phyloP scores from a whole-genome alignment of 2,797 vertebrate genomes.

The Muscicapa comitata region DNA sequence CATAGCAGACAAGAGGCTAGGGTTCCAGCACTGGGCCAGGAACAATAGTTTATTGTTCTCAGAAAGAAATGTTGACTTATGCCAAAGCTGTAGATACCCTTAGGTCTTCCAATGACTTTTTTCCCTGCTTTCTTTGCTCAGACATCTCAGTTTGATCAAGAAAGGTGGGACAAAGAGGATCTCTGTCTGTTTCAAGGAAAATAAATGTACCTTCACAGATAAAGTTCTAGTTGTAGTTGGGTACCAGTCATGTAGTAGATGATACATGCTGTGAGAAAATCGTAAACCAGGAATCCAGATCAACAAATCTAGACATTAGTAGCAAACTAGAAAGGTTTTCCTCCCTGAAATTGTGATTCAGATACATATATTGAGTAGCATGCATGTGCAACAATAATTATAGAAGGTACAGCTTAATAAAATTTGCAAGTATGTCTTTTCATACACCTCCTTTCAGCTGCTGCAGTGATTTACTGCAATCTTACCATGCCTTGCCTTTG shows the following conservation, averaged over 20 bases:
- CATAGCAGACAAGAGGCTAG: neutral
- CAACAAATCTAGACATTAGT: neutral
- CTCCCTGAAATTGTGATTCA: neutral
- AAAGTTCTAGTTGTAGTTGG: neutral
- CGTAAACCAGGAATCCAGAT: neutral
- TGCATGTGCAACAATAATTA: neutral
- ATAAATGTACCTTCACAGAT: neutral
- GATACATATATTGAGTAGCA: neutral
- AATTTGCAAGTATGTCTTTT: neutral
- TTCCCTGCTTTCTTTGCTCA: neutral
- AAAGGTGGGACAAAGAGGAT: neutral
- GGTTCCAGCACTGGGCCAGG: neutral
- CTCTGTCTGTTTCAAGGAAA: neutral
- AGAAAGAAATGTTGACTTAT: neutral
- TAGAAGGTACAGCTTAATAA: neutral
- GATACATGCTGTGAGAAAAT: neutral
- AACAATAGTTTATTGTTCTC: neutral
- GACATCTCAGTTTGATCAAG: neutral
- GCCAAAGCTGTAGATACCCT: neutral
- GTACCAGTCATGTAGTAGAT: neutral
- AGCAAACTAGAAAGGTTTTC: neutral
- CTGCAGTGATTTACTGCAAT: constrained; percentile 3
- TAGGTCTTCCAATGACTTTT: neutral
- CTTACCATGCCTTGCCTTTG: neutral
- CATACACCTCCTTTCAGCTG: neutral